Evolutionary conservation across 2,888 invertebrate genomes (phyloP).

Genomic region (Seira sanloemensis): DNA sequence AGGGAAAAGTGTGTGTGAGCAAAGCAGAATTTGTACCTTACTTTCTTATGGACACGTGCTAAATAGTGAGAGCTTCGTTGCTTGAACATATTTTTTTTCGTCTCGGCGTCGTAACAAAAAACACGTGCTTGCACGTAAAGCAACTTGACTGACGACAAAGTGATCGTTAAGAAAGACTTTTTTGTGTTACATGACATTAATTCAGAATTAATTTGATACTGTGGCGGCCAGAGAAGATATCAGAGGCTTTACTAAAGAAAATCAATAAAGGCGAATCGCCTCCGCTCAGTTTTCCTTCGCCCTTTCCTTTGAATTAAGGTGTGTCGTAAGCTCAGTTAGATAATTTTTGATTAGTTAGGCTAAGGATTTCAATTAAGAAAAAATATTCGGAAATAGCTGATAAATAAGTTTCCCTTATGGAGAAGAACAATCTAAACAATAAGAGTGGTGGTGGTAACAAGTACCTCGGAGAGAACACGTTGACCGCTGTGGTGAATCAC

Average conservation of each 20-base stretch:
- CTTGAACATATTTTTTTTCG: too few species aligned
- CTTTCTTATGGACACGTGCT: background rate
- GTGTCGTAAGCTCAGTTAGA: background rate
- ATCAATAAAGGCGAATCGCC: too few species aligned
- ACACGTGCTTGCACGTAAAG: background rate
- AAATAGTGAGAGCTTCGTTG: background rate
- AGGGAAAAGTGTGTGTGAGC: background rate
- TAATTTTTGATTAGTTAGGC: too few species aligned
- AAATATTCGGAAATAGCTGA: too few species aligned
- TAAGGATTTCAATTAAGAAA: too few species aligned
- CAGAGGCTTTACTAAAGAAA: too few species aligned
- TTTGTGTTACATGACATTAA: background rate
- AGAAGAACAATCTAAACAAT: constrained; percentile 64
- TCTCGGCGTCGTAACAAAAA: too few species aligned
- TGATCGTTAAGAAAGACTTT: background rate
- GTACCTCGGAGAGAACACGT: constrained; percentile 52
- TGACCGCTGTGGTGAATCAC: constrained; percentile 47
- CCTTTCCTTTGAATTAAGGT: too few species aligned
- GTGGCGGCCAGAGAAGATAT: background rate
- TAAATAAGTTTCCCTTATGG: constrained; percentile 57
- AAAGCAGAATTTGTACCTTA: background rate
- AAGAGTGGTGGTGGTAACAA: constrained; percentile 54
- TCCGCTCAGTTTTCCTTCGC: too few species aligned
- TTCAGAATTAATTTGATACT: too few species aligned
- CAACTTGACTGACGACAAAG: background rate